A percentile compares a stretch with the other conserved stretches of the same genome.
phyloP scores from a whole-genome alignment of 1,140 invertebrate species.

The Macrobrachium rosenbergii region DNA sequence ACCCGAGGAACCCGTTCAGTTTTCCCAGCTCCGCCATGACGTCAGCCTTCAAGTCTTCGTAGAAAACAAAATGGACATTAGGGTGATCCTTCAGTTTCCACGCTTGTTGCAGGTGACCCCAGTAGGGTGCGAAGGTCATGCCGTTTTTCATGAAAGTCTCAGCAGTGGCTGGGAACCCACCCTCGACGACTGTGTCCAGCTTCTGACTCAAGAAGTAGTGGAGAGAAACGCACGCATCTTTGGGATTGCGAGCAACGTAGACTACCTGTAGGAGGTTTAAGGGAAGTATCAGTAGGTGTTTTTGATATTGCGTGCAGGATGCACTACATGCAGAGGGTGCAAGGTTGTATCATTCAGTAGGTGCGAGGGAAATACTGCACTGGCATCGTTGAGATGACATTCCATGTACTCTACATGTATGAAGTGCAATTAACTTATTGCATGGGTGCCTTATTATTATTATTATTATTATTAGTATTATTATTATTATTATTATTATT shows the following conservation, averaged over 20 bases:
- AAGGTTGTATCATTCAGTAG: not conserved
- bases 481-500: too few relatives aligned
- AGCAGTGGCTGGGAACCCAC: conserved; percentile 76
- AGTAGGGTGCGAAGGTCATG: conserved; percentile 44
- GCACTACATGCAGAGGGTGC: too few relatives aligned
- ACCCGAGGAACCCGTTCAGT: not conserved
- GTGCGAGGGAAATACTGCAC: too few relatives aligned
- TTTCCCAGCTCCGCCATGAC: conserved; percentile 18
- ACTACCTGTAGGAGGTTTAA: conserved; percentile 73
- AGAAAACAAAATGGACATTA: conserved; percentile 67
- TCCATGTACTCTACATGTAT: too few relatives aligned
- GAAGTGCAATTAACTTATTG: too few relatives aligned
- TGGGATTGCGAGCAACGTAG: conserved; percentile 86
- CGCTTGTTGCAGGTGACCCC: conserved; percentile 61
- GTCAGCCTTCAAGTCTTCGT: conserved; percentile 67
- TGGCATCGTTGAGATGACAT: too few relatives aligned
- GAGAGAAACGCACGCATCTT: conserved; percentile 87
- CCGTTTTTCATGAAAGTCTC: conserved; percentile 50
- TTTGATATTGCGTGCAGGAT: not conserved
- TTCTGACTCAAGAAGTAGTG: conserved; percentile 83
- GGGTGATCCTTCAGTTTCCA: conserved; percentile 64
- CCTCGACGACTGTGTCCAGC: conserved; percentile 76
- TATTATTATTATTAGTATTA: too few relatives aligned
- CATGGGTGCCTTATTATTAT: too few relatives aligned
- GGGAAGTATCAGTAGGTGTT: not conserved